These are phyloP conservation scores for Catharus ustulatus DNA, from an alignment of 2,797 vertebrate genomes.

Conservation along the genomic window DNA sequence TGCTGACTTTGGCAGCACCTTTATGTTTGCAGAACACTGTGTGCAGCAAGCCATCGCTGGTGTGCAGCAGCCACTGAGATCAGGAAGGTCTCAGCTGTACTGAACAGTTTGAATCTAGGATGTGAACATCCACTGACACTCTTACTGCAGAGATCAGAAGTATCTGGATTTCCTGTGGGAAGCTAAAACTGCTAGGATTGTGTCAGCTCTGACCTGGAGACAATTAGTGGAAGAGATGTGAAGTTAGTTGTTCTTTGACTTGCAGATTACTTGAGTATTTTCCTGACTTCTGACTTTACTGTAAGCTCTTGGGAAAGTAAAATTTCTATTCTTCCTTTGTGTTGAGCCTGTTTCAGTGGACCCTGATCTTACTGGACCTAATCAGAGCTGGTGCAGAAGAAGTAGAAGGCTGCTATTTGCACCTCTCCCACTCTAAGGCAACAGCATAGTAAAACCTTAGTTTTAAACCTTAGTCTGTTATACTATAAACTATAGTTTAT, in stretches of 20 bases:
- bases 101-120: background rate
- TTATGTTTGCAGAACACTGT: background rate
- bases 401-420: background rate
- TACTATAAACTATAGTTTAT: background rate
- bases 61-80: background rate
- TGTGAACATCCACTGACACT: background rate
- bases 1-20: background rate
- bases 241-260: background rate
- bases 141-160: background rate
- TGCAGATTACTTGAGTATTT: background rate
- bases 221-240: background rate
- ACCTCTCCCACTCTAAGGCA: background rate
- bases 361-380: background rate
- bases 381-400: background rate
- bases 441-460: background rate
- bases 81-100: background rate
- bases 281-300: background rate
- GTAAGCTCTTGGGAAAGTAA: background rate
- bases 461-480: too few species aligned
- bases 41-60: background rate
- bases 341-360: background rate
- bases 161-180: background rate
- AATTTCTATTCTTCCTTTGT: background rate
- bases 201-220: background rate
- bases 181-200: background rate